Base-by-base conservation (phyloP, 2,797 vertebrate genomes). In the Enteromius fasciolatus region DNA sequence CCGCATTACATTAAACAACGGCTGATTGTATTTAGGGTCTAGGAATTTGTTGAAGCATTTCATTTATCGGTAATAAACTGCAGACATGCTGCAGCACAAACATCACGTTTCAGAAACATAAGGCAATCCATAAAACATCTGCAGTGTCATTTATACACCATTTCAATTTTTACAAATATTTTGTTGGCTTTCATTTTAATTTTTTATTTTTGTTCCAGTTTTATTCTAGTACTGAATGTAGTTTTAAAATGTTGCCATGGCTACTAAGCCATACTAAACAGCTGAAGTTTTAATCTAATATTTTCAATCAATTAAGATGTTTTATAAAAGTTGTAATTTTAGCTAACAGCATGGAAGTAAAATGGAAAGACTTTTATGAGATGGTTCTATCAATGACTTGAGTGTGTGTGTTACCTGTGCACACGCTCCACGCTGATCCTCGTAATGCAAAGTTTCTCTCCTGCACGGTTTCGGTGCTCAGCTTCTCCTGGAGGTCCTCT, bases 351-450 rank as follows among this genome's bases (percentile, higher is more conserved):
- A 44, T n/a, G 15, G 5, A 44, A 9, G 39, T 44, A 2, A 23
- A 46, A 46, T 5, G 14, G 12, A 69, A 46, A 44, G 15, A 33
- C 17, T 44, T 44, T 44, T 44, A 44, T 44, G 41, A 44, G 41
- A 39, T 10, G 39, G 39, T 39, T 39, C 39, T 39, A 9, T 39
- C 10, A 39, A 39, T 39, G 39, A 39, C 39, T 39, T 41, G 39
- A 41, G 39, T 54, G 6, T 46, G 5, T 39, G 14, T 9, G 66
- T 61, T 73, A 97, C 96, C 96, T 83, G 90, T 84, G 84, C 94
- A 93, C 80, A 99, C 88, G 87, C 97, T 96, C 98, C 98, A 99
- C 0, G 93, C 86, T 0, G 97, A 98, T 0, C 96, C 97, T 83
- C 94, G 90, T 77, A 99, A 92, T 0, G 92, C 86, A 20, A 91